Conservation (phyloP, 2,888 invertebrate species). For the Agriopis marginaria region DNA sequence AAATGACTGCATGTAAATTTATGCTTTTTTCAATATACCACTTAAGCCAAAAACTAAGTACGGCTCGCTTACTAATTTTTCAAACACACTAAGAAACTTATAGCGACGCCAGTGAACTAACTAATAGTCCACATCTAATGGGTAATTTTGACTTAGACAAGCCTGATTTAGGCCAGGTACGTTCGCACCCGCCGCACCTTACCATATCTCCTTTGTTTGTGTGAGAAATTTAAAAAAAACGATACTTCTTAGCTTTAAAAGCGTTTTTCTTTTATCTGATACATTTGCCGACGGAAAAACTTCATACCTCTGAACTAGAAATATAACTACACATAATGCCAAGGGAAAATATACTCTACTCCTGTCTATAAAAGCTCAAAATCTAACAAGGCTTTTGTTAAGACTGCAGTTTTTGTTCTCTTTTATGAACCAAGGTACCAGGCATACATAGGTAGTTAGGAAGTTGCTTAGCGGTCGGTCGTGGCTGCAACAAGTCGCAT, state of each 20-base stretch:
- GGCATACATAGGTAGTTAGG: constrained; percentile 52
- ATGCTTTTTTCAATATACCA: too few relatives aligned
- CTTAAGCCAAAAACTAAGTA: too few relatives aligned
- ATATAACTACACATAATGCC: not conserved
- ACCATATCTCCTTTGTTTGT: too few relatives aligned
- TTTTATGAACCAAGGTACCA: constrained; percentile 42
- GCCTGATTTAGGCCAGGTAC: too few relatives aligned
- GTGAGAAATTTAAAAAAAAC: not conserved
- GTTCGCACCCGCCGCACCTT: too few relatives aligned
- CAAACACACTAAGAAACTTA: too few relatives aligned
- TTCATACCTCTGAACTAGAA: constrained; percentile 2
- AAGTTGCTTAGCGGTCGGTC: constrained; percentile 63
- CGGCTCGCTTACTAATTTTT: too few relatives aligned
- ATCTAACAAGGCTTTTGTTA: not conserved
- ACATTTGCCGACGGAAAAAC: constrained; percentile 37
- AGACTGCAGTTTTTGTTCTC: constrained; percentile 1
- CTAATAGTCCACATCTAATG: too few relatives aligned
- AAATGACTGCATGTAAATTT: too few relatives aligned
- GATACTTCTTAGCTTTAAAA: not conserved
- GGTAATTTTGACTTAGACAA: too few relatives aligned
- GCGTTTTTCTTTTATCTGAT: constrained; percentile 3
- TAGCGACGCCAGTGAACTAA: too few relatives aligned
- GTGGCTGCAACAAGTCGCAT: constrained; percentile 79
- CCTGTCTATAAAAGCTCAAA: not conserved
- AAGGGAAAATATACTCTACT: constrained; percentile 10